Percentiles rank a stretch among this genome's conserved stretches.
Evolutionary conservation across 2,797 vertebrate species (phyloP).

Genomic region (Sylvia borin): DNA sequence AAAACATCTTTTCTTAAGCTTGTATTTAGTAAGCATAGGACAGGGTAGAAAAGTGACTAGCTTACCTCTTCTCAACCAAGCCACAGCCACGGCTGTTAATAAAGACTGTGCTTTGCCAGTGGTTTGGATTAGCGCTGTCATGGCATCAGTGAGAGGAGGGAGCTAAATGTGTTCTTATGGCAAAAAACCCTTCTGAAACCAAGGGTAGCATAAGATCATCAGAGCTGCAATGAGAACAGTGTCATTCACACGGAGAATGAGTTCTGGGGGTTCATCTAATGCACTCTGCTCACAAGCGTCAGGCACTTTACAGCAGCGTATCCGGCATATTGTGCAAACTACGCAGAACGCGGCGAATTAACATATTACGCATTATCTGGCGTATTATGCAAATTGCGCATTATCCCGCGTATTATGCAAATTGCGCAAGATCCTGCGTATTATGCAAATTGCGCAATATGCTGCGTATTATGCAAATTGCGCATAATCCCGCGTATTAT

Average conservation of each 20-base stretch:
- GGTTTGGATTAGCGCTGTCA: not conserved
- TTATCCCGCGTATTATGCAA: no score
- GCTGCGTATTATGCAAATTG: no score
- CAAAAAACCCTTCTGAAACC: not conserved
- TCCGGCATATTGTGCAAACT: no score
- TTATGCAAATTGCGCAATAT: no score
- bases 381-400: no score
- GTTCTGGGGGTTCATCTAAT: not conserved
- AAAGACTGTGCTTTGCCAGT: not conserved
- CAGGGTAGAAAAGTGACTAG: not conserved
- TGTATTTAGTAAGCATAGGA: not conserved
- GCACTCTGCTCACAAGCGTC: not conserved
- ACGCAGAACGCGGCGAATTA: no score
- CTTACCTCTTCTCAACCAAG: not conserved
- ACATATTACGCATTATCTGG: no score
- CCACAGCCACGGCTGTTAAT: not conserved
- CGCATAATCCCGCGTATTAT: no score
- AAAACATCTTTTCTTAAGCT: not conserved
- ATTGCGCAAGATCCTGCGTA: no score
- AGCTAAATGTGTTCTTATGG: not conserved
- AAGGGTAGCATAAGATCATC: not conserved
- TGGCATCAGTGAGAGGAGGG: not conserved
- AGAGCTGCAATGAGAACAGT: not conserved
- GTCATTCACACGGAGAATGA: not conserved
- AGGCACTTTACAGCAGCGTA: no score